Evolutionary conservation across 2,113 vertebrate species (phyloP).

Genomic region (Columbina picui): DNA sequence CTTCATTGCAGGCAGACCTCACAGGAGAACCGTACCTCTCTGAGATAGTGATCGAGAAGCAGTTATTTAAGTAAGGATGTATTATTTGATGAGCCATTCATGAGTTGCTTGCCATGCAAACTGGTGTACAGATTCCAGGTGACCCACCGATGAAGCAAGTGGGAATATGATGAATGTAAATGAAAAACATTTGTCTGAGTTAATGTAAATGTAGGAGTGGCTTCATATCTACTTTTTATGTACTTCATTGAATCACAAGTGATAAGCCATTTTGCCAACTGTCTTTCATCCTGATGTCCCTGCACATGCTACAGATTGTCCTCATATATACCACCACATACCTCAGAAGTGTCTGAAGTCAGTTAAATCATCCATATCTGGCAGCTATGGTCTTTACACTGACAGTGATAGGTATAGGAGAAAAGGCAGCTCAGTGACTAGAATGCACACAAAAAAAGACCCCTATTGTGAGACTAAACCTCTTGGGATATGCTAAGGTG

Average conservation of each 20-base stretch:
- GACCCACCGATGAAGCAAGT: neutral
- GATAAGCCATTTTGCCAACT: neutral
- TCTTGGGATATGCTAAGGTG: neutral
- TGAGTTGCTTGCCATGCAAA: neutral
- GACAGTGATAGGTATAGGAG: neutral
- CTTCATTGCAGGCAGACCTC: neutral
- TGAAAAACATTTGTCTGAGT: neutral
- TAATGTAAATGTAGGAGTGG: neutral
- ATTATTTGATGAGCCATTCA: neutral
- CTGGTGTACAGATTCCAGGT: neutral
- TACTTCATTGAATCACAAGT: neutral
- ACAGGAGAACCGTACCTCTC: neutral
- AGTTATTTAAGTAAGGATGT: neutral
- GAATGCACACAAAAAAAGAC: neutral
- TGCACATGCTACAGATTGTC: neutral
- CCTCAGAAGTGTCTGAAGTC: neutral
- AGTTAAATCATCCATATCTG: neutral
- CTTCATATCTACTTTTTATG: neutral
- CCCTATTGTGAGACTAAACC: neutral
- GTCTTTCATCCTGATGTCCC: neutral
- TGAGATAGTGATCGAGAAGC: neutral
- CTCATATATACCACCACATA: neutral
- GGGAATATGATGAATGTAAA: neutral
- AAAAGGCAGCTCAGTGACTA: neutral
- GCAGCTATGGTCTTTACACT: neutral